Percentiles rank a stretch among this genome's conserved stretches.
Conservation (phyloP, 2,113 vertebrate species). For the Thalassarche chlororhynchos region DNA sequence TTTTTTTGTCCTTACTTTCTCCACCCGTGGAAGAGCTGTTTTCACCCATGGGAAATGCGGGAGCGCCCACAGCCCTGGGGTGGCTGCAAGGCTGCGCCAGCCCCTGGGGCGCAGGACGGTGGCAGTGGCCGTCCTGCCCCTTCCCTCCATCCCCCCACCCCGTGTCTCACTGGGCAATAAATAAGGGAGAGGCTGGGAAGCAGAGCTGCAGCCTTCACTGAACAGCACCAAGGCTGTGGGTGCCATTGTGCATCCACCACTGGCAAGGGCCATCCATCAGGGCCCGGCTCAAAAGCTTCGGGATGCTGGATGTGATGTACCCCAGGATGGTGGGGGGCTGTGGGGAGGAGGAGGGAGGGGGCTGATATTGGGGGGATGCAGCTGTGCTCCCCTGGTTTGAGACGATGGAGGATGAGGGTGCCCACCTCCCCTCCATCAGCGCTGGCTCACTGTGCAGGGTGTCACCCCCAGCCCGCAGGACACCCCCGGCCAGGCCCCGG, state of each 20-base stretch:
- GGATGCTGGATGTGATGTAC: neutral
- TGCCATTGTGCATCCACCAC: neutral
- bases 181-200: neutral
- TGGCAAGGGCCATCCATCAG: neutral
- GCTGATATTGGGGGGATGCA: rapidly evolving
- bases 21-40: rapidly evolving
- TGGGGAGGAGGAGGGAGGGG: neutral
- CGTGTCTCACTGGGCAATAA: rapidly evolving
- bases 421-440: rapidly evolving
- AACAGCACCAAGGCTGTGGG: neutral
- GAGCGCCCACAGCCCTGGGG: neutral
- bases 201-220: neutral
- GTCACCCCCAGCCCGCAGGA: neutral
- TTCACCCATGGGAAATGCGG: rapidly evolving
- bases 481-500: neutral
- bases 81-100: neutral
- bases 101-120: rapidly evolving
- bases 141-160: neutral
- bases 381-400: neutral
- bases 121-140: neutral
- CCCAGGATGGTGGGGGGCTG: neutral
- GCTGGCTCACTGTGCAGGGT: rapidly evolving
- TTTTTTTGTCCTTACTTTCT: neutral
- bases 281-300: rapidly evolving
- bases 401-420: neutral